Conservation (phyloP, 1,140 invertebrate genomes). For the silkworm (Bombyx mori) region DNA sequence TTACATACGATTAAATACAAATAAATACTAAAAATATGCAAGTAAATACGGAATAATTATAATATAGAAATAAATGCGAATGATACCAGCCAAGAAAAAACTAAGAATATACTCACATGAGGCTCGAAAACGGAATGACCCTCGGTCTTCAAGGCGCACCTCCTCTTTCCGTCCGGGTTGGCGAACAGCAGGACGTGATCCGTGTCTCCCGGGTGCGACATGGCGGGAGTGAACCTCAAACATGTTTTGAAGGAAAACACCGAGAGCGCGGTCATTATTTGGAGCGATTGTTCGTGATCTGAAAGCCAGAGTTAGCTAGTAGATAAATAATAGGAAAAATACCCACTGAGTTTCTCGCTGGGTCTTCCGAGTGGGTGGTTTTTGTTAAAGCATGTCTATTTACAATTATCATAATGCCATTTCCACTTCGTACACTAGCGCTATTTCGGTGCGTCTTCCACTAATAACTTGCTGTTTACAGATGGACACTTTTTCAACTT, state of each 20-base stretch:
- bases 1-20: too few relatives aligned
- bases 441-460: too few relatives aligned
- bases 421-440: too few relatives aligned
- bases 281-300: slow-evolving; percentile 40
- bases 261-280: slow-evolving; percentile 36
- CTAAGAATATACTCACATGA: slow-evolving; percentile 33
- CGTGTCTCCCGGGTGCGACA: slow-evolving; percentile 17
- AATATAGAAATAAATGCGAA: slow-evolving; percentile 11
- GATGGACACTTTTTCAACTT: too few relatives aligned
- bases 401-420: too few relatives aligned
- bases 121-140: slow-evolving; percentile 30
- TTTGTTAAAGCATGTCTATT: too few relatives aligned
- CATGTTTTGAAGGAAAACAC: slow-evolving; percentile 43
- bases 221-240: slow-evolving; percentile 39
- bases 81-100: slow-evolving; percentile 22
- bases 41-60: too few relatives aligned
- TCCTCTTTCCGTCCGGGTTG: slow-evolving; percentile 32
- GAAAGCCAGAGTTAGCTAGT: slow-evolving; percentile 4
- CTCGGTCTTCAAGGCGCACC: slow-evolving; percentile 25
- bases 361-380: too few relatives aligned
- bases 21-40: too few relatives aligned
- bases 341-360: too few relatives aligned
- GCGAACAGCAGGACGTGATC: slow-evolving; percentile 39
- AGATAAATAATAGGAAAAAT: not conserved
- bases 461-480: too few relatives aligned